Percentiles rank a stretch among this genome's conserved stretches.
phyloP scores from a whole-genome alignment of 2,888 invertebrate species.

The Altica lythri region DNA sequence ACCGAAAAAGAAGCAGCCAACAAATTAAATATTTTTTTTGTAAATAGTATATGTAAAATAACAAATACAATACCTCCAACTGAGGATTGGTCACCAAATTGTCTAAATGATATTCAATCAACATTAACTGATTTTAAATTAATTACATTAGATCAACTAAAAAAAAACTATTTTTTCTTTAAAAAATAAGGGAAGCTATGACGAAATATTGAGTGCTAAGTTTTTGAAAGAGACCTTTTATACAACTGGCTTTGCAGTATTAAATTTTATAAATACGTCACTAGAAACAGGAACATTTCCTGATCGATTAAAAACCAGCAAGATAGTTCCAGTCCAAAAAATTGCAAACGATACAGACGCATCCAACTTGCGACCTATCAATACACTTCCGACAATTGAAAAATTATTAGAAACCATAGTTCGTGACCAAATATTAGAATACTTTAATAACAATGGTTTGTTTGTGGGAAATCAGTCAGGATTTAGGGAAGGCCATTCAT shows the following conservation, averaged over 20 bases:
- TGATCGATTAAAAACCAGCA: neutral
- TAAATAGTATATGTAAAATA: constrained; percentile 7
- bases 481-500: no score
- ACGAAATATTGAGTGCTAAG: no score
- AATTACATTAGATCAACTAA: neutral
- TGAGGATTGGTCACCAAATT: neutral
- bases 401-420: neutral
- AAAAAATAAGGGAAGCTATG: no score
- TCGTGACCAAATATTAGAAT: no score
- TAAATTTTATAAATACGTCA: neutral
- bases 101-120: neutral
- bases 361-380: neutral
- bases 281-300: neutral
- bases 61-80: neutral
- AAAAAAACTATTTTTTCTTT: neutral
- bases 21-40: constrained; percentile 5
- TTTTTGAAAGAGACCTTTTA: neutral
- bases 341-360: no score
- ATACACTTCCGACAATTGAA: neutral
- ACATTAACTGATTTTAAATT: neutral
- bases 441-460: no score
- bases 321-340: neutral
- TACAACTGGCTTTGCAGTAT: neutral
- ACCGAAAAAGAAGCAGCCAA: constrained; percentile 7
- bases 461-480: no score